Conservation (phyloP, 2,797 vertebrate genomes). For the Ptychadena robeensis region DNA sequence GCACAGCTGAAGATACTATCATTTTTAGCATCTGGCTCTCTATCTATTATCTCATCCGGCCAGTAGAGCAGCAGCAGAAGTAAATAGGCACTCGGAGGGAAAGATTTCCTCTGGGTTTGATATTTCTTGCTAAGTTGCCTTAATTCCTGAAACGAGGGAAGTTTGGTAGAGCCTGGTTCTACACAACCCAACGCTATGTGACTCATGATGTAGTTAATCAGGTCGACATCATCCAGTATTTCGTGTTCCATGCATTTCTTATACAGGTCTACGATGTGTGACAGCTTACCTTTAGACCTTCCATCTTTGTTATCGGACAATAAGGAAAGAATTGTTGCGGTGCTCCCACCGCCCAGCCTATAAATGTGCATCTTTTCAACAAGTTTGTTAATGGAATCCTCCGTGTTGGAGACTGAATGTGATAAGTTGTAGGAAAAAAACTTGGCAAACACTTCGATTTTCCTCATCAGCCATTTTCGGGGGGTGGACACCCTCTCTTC, state of each 20-base stretch:
- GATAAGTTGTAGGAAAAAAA: constrained; percentile 72
- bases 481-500: constrained; percentile 72
- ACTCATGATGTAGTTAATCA: constrained; percentile 75
- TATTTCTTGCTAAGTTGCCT: constrained; percentile 75
- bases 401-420: neutral
- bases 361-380: constrained; percentile 78
- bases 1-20: constrained; percentile 74
- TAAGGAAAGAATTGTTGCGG: constrained; percentile 78
- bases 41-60: constrained; percentile 79
- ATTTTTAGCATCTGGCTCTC: constrained; percentile 70
- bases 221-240: constrained; percentile 71
- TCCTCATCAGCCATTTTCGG: constrained; percentile 76
- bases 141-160: constrained; percentile 69
- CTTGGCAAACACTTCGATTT: constrained; percentile 73
- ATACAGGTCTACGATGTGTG: constrained; percentile 76
- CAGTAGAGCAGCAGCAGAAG: constrained; percentile 80
- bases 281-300: constrained; percentile 65
- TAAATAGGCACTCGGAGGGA: constrained; percentile 75
- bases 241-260: constrained; percentile 67
- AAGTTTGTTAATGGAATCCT: constrained; percentile 64
- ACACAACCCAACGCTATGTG: constrained; percentile 78
- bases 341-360: constrained; percentile 76
- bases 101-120: constrained; percentile 67
- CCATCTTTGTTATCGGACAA: constrained; percentile 71
- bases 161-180: constrained; percentile 67